Evolutionary conservation across 1,140 invertebrate genomes (phyloP), one percentile per base, ranked within the genome.

Genomic region (Listronotus bonariensis): DNA sequence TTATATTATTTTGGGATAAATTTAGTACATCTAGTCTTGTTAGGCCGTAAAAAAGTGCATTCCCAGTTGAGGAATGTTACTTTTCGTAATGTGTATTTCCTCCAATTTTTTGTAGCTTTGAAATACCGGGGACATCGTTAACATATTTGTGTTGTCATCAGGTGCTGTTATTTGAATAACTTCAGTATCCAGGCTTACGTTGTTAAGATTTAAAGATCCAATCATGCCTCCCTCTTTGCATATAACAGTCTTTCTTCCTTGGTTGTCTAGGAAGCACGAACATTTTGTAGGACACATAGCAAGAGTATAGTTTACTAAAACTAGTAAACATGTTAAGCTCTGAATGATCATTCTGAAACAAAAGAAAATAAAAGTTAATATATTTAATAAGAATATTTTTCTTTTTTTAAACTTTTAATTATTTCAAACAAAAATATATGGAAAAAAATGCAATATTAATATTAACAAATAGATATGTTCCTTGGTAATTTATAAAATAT

Each of bases 31-130:
- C 82, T 31, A 92, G 79, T 58, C 86, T 85, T 55, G 82, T 84
- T 1, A 92, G 82, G 2, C 88, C 89, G 85, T 86, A 92, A 76
- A 93, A 9, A 90, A 89, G 72, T 89, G 85, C 59, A 86, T 83
- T 0, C 91, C 91, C 59, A 93, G 89, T 11, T 89, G 88, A 0
- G 91, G 90, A 6, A 93, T 80, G 72, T 88, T 88, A 0, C 89
- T 92, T 61, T 87, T 83, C 1, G 86, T 87, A 40, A 93, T 91
- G 70, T 88, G 87, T 1, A 93, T 79, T 76, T 92, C 88, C 76
- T 89, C 85, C 26, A 93, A 80, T 49, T 86, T 82, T 41, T 79
- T 79, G 74, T 91, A 90, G 54, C 84, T 80, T 11, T 84, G 81
- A 77, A 90, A 90, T 40, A 90, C 85, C 31, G 90, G 85, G 1